Conservation (phyloP, 1,140 invertebrate genomes). For the Lanistes nyassanus region DNA sequence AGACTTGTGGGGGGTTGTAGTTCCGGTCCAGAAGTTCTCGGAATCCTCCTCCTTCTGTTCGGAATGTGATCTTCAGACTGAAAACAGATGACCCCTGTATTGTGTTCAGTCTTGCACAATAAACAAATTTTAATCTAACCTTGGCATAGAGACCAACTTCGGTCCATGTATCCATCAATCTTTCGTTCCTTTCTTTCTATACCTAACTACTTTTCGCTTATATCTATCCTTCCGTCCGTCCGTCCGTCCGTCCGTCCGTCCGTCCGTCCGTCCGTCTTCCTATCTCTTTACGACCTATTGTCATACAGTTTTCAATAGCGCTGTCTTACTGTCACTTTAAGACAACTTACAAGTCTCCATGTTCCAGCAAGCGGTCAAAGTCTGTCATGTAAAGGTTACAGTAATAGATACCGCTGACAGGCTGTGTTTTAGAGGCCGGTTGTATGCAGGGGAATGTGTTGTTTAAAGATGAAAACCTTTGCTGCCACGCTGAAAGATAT, state of each 20-base stretch:
- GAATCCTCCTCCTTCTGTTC: not conserved
- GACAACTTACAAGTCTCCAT: not conserved
- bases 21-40: not conserved
- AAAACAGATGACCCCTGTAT: not conserved
- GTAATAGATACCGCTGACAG: not conserved
- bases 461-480: not conserved
- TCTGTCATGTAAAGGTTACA: not conserved
- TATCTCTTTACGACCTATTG: too few species aligned
- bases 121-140: too few species aligned
- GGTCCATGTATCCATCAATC: too few species aligned
- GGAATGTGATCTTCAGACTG: constrained; percentile 12
- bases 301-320: too few species aligned
- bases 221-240: too few species aligned
- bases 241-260: too few species aligned
- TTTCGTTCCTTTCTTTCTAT: too few species aligned
- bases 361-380: constrained; percentile 18
- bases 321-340: too few species aligned
- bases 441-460: not conserved
- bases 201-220: too few species aligned
- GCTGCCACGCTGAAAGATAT: not conserved
- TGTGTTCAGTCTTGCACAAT: too few species aligned
- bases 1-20: not conserved
- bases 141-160: too few species aligned
- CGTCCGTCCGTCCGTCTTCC: too few species aligned
- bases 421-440: not conserved